Percentiles rank a stretch among this genome's conserved stretches.
These are phyloP conservation scores for Machaerirhynchus nigripectus DNA, from an alignment of 2,113 vertebrate species.

Conservation along the genomic window DNA sequence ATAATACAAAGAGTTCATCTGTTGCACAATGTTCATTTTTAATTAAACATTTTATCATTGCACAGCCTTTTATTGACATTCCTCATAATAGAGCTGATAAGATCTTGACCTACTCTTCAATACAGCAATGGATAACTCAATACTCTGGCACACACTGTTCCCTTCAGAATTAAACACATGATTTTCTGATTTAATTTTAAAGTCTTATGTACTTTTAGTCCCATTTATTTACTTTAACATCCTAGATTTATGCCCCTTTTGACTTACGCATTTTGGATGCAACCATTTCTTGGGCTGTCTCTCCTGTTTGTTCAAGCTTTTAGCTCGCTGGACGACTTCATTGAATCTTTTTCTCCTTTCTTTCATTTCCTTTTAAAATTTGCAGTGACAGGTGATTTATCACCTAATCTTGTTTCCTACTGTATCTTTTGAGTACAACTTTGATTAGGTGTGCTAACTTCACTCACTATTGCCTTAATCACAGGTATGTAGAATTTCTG, in stretches of 20 bases:
- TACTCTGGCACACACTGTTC: slow-evolving; percentile 28
- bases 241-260: background rate
- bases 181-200: slow-evolving; percentile 56
- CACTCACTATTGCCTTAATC: background rate
- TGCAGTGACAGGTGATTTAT: background rate
- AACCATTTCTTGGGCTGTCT: background rate
- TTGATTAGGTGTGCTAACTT: background rate
- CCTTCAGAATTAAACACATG: slow-evolving; percentile 41
- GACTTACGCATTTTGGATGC: background rate
- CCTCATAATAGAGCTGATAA: slow-evolving; percentile 59
- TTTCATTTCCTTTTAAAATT: background rate
- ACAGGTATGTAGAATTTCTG: background rate
- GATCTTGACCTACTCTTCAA: slow-evolving; percentile 62
- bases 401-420: background rate
- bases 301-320: background rate
- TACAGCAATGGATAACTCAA: slow-evolving; percentile 56
- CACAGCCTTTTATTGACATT: slow-evolving; percentile 61
- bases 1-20: slow-evolving; percentile 38
- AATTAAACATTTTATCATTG: slow-evolving; percentile 67
- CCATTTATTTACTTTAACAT: slow-evolving; percentile 38
- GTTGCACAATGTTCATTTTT: slow-evolving; percentile 63
- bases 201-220: background rate
- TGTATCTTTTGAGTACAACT: background rate
- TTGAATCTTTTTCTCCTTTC: background rate
- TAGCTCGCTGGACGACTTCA: background rate